Evolutionary conservation across 2,113 vertebrate species (phyloP), one percentile per base, ranked within the genome.

Genomic region (Elephas maximus): DNA sequence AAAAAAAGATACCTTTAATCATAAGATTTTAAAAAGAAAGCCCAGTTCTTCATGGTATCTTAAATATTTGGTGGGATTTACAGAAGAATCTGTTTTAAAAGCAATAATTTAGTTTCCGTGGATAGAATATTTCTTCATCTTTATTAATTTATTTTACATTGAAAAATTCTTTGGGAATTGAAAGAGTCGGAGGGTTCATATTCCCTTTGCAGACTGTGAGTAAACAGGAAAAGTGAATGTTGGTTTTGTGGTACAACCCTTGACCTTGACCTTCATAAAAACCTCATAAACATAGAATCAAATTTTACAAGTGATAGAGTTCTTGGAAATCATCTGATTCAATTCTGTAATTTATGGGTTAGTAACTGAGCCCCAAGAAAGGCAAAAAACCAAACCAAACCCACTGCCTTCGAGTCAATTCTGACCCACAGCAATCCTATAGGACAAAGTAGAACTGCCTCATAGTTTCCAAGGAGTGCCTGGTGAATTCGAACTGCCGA

Each of bases 41-140:
- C 12, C 67, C 63, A 71, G 8, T 79, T 91, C 5, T 81, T 94
- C 76, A 62, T 89, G 74, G 24, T 81, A 90, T 85, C 26, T 28
- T 89, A 81, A 89, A 15, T 79, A 82, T 84, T 78, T 96, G 48
- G 67, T 90, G 24, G 9, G 57, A 69, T 90, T 93, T 91, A 78
- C 11, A 91, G 86, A 90, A 78, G 41, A 71, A 37, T 74, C 74
- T 71, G 23, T 67, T 78, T 41, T 84, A 62, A 62, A 62, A 71
- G 21, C 9, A 93, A 69, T 82, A 44, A 76, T 57, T 90, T 65
- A 63, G n/a, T 20, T 63, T 90, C 15, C 63, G 3, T 57, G 10
- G 33, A 71, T 76, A 92, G 71, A 76, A 92, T 57, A 65, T 30
- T 57, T 80, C 8, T 88, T 91, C 11, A 14, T 30, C 90, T 94